phyloP scores from a whole-genome alignment of 35 echinoderm and acorn worm genomes.

The Lytechinus pictus region DNA sequence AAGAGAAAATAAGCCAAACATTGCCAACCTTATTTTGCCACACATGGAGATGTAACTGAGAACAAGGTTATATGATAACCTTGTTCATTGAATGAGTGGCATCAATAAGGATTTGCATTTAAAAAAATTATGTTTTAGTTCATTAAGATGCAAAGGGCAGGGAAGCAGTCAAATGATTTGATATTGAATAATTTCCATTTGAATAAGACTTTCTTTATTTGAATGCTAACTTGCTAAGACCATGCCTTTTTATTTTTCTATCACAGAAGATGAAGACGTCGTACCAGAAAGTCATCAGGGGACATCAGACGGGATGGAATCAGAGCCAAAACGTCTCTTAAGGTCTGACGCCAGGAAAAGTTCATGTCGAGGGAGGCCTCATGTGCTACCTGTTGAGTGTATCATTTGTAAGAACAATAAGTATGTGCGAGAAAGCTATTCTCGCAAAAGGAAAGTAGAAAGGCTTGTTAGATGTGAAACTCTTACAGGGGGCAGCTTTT shows the following conservation, averaged over 20 bases:
- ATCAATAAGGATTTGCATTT: too few species aligned
- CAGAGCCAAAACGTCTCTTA: background rate
- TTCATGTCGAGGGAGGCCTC: background rate
- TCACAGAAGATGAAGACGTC: background rate
- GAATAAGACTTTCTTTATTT: background rate
- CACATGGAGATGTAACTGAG: too few species aligned
- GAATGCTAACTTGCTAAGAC: background rate
- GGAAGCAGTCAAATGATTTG: too few species aligned
- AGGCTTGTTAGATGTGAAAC: conserved; percentile 26
- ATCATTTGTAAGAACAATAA: background rate
- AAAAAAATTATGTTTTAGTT: too few species aligned
- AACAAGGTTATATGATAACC: too few species aligned
- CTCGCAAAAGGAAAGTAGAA: conserved; percentile 10
- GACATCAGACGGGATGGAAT: background rate
- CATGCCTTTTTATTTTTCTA: background rate
- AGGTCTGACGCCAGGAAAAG: background rate
- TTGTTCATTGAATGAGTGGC: too few species aligned
- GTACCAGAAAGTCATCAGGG: background rate
- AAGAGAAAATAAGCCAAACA: too few species aligned
- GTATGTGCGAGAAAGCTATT: background rate
- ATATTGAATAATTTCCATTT: background rate
- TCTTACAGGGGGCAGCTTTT: background rate
- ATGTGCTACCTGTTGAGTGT: conserved; percentile 30
- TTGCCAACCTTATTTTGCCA: too few species aligned
- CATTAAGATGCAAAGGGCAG: background rate